These are phyloP conservation scores for Pseudochromis fuscus DNA, from an alignment of 2,797 vertebrate species.

Conservation along the genomic window DNA sequence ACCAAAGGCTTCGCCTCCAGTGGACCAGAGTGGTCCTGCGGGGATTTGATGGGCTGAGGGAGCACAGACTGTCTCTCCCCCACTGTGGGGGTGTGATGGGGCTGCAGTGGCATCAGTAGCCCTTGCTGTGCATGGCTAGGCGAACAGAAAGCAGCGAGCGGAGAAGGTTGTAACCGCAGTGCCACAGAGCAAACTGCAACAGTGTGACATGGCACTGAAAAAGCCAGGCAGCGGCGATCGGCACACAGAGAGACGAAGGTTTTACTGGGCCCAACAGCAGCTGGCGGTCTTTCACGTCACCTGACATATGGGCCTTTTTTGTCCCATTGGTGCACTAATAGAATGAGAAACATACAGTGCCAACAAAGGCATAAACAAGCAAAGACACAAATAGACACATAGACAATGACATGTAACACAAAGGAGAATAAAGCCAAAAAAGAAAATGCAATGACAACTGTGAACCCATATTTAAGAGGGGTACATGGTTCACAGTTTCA, in stretches of 20 bases:
- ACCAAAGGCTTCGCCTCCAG: slow-evolving; percentile 78
- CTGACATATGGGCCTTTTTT: slow-evolving; percentile 39
- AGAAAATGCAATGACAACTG: slow-evolving; percentile 72
- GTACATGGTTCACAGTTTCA: slow-evolving; percentile 81
- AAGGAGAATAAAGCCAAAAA: slow-evolving; percentile 45
- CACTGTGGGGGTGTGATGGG: slow-evolving; percentile 59
- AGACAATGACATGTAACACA: slow-evolving; percentile 61
- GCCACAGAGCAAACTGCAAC: slow-evolving; percentile 46
- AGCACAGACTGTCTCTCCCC: slow-evolving; percentile 68
- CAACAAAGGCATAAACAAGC: slow-evolving; percentile 36
- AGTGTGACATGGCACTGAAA: slow-evolving; percentile 6
- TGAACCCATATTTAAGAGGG: slow-evolving; percentile 78
- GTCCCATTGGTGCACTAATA: not conserved
- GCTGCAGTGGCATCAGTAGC: slow-evolving; percentile 67
- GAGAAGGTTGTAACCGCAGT: slow-evolving; percentile 52
- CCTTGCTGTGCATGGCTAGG: slow-evolving; percentile 63
- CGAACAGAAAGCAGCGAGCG: slow-evolving; percentile 48
- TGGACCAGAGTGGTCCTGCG: slow-evolving; percentile 73
- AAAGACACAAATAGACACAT: slow-evolving; percentile 52
- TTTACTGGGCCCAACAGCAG: slow-evolving; percentile 37
- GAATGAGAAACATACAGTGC: slow-evolving; percentile 44
- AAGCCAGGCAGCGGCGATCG: slow-evolving; percentile 1
- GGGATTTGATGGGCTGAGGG: slow-evolving; percentile 76
- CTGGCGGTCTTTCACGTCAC: slow-evolving; percentile 50
- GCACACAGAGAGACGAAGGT: not conserved